Evolutionary conservation across 2,888 invertebrate genomes (phyloP), one percentile per base, ranked within the genome.

Genomic region (Xylophagus ater): DNA sequence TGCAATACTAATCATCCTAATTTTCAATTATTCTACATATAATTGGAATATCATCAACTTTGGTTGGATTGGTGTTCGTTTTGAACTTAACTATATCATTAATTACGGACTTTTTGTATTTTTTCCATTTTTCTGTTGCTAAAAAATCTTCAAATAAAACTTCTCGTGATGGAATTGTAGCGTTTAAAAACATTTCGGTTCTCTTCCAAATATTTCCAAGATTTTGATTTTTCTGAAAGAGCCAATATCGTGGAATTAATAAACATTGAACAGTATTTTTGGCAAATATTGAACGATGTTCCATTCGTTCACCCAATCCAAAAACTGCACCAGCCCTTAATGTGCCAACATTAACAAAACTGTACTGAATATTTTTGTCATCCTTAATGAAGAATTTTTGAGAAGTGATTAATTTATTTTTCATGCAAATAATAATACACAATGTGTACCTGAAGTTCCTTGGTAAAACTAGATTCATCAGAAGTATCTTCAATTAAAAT

Each of bases 301-400:
- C 62, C 68, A 76, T 72, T 42, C 72, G 69, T 56, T 84, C 83
- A 0, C 82, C 82, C 28, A 83, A 67, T 4, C 80, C 79, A 49
- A 84, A 83, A 47, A 64, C 56, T 1, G 57, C 55, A 9, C 63
- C 63, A 46, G 51, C 56, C 9, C 55, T 53, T 0, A 62, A 34
- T 0, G 55, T 53, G 4, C 63, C 64, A 17, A 61, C 60, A 43
- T 62, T 62, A 24, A 62, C 57, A 14, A 64, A 64, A 36, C 54
- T 59, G 26, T 52, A 57, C 39, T 60, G 57, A 4, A 44, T 12
- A 8, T 41, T 6, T 9, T 14, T 17, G n/a, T 20, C 9, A 13
- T 19, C 7, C 40, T 40, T 10, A 34, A 19, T 12, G 8, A 34
- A 8, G 8, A 6, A 24, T 37, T 7, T 9, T 23, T 23, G 13